Evolutionary conservation across 2,888 invertebrate genomes (phyloP), one percentile per base, ranked within the genome.

Genomic region (Acanthosepion lycidas): DNA sequence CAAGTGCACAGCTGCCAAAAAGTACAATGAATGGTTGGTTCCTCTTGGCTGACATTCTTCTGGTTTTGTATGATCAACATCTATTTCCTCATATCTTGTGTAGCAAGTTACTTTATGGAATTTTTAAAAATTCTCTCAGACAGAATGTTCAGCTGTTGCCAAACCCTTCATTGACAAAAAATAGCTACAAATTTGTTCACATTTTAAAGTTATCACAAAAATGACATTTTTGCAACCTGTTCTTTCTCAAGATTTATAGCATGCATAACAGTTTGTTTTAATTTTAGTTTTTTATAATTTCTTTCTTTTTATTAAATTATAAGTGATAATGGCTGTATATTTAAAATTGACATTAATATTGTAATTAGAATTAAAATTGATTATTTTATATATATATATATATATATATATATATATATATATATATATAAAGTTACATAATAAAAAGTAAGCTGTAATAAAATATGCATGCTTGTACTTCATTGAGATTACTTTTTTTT

Each of bases 1-100:
- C 51, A 93, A 93, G 53, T 93, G 93, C 93, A 93, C 93, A 49
- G 93, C 93, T 93, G 93, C 93, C 92, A 33, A 53, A n/a, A 20
- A 53, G 4, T 51, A 53, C 93, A 93, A 93, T 93, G 93, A 53
- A 93, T 53, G 93, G 93, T 93, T 93, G n/a, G 78, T n/a, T 78
- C 15, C 78, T 15, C 78, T 78, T n/a, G 9, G 78, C 78, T 78
- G 78, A n/a, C 78, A 78, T 78, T 78, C 78, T n/a, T 33, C 78
- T 78, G 78, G 78, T n/a, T 78, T 78, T 33, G 15, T n/a, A 78
- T n/a, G 0, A 78, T 78, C 15, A 78, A 78, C 78, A n/a, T 78
- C n/a, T 78, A 78, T 15, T 78, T n/a, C 78, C 18, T 78, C n/a
- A 33, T 5, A 78, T n/a, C n/a, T 78, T 12, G n/a, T n/a, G n/a